A percentile compares a stretch with the other conserved stretches of the same genome.
Evolutionary conservation across 2,888 invertebrate genomes (phyloP).

Genomic region (Oxyscelio sp.): DNA sequence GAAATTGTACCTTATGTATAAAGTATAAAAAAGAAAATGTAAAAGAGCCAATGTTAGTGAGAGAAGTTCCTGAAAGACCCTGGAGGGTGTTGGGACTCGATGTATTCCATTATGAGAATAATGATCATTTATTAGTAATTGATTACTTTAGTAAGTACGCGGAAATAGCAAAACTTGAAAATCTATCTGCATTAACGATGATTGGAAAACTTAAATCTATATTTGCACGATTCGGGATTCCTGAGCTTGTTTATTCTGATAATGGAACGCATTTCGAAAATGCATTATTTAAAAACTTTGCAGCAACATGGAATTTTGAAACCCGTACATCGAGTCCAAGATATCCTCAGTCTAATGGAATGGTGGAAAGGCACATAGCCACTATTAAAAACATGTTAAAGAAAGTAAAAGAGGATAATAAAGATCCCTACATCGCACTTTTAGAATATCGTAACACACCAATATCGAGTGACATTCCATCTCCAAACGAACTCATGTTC

Average conservation of each 20-base stretch:
- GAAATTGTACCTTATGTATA: conserved; percentile 65
- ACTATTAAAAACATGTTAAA: too few species aligned
- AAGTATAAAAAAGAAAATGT: conserved; percentile 37
- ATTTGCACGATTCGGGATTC: conserved; percentile 43
- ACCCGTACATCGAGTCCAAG: too few species aligned
- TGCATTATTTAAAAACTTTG: conserved; percentile 43
- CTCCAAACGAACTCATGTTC: conserved; percentile 72
- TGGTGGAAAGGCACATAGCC: too few species aligned
- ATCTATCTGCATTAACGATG: conserved; percentile 15
- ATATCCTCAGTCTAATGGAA: too few species aligned
- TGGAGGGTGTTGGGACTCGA: conserved; percentile 61
- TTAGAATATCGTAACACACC: conserved; percentile 75
- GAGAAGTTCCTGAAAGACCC: conserved; percentile 57
- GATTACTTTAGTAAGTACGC: conserved; percentile 70
- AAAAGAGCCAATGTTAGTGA: conserved; percentile 47
- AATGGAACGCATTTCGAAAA: conserved; percentile 59
- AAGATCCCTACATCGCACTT: conserved; percentile 59
- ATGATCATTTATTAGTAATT: conserved; percentile 43
- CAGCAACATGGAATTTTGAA: too few species aligned
- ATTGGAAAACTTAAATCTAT: conserved; percentile 49
- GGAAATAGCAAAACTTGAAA: conserved; percentile 45
- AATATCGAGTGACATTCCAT: conserved; percentile 45
- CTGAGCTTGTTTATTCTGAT: conserved; percentile 53
- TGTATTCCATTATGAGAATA: conserved; percentile 50
- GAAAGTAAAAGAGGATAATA: too few species aligned